Base-by-base conservation (phyloP, 2,797 vertebrate species). In the Sciurus carolinensis region DNA sequence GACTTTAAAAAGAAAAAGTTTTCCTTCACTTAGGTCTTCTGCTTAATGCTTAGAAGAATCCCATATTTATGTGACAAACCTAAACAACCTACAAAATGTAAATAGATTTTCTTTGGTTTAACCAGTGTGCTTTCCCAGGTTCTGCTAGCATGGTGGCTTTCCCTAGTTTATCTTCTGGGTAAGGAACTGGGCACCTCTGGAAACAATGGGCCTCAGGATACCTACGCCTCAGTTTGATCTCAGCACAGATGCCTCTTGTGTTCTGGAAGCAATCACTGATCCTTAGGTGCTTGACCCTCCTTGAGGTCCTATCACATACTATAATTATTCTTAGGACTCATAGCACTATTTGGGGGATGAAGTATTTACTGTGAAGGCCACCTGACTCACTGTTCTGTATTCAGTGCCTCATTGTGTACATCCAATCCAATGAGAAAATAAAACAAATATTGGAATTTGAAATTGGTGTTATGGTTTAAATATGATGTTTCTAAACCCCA, bases 1-100 rank as follows among this genome's bases (percentile, higher is more conserved):
- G 3, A 75, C 67, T 4, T 28, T 92, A 13, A 77, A 77, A 95
- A 95, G 13, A 86, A 87, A 57, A 39, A 50, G 0, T 64, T 94
- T 94, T 81, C 17, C 1, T 91, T 62, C 30, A 64, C 14, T 50
- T 84, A 54, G 59, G 36, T 94, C 82, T 95, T 91, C 36, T 91
- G 15, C 39, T 72, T 36, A 81, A 54, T 17, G 4, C 52, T 90
- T 77, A 66, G 42, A 67, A 42, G 80, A 73, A 91, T 88, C 11
- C 14, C 82, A 0, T 50, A 81, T 85, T 83, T 79, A 90, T 96
- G 57, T 30, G 57, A 59, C 15, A 87, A 93, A 47, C 59, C 39
- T 91, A 92, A 91, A 79, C 44, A 83, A 76, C 69, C n/a, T 64
- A 3, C 66, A 80, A 86, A 89, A 62, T 52, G 79, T 22, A 57